Base-by-base conservation (phyloP, 2,113 vertebrate genomes). In the Erythrolamprus reginae region DNA sequence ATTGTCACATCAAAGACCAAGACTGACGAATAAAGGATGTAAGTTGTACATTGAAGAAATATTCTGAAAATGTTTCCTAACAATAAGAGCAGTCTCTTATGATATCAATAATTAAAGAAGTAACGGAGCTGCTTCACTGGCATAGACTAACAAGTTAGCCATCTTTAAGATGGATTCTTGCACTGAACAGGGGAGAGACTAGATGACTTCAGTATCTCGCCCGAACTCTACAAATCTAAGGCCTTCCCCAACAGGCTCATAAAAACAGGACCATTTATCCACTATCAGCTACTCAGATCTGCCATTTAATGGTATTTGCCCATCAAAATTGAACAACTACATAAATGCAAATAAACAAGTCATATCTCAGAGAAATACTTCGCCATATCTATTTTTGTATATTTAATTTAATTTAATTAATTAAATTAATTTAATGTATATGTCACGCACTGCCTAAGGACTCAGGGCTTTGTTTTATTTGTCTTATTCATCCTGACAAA, bases 311-410 rank as follows among this genome's bases (percentile, higher is more conserved):
- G 47, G 47, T 47, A 85, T 48, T 38, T 90, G n/a, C 45, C 61
- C 51, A 61, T 89, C 33, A 84, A 58, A 89, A 58, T 58, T 10
- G 45, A 48, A 42, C 52, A 84, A 70, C 12, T 33, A 33, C n/a
- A n/a, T 50, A 61, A 90, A 90, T 61, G 48, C 84, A n/a, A 84
- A 65, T 61, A 90, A 90, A 85, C 55, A 90, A 61, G 38, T 21
- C 53, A 33, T 56, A 47, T 47, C n/a, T n/a, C n/a, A n/a, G 55
- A 61, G n/a, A 61, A 23, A 45, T 65, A 65, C 51, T 56, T 90
- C n/a, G 51, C 82, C 50, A 1, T 84, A 84, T 84, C 17, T 85
- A 21, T 24, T 12, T 85, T 65, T 90, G 55, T 65, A 85, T 85
- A 89, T 89, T 3, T 5, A 45, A n/a, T n/a, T n/a, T n/a, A n/a